These are phyloP conservation scores for Pelmatolapia mariae DNA, from an alignment of 2,113 vertebrate species.

Conservation along the genomic window DNA sequence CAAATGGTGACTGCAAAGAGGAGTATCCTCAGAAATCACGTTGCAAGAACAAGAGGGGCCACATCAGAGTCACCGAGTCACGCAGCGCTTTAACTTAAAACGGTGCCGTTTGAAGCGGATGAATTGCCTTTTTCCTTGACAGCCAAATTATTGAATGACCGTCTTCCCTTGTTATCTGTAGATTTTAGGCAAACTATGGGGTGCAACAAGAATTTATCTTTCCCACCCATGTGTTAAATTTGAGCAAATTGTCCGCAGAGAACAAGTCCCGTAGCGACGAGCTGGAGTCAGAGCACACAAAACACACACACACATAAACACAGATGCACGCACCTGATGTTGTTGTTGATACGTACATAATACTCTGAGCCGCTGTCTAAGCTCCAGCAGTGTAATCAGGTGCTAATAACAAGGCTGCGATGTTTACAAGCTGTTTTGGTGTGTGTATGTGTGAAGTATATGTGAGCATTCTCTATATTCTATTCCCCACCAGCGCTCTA, in stretches of 20 bases:
- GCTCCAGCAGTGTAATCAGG: conserved; percentile 56
- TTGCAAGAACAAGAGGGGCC: neutral
- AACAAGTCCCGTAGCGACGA: conserved; percentile 7
- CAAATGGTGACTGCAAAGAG: neutral
- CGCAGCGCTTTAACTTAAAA: neutral
- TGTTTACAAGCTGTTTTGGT: conserved; percentile 60
- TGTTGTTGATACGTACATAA: conserved; percentile 41
- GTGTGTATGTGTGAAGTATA: neutral
- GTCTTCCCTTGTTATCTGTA: neutral
- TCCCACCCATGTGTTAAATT: conserved; percentile 35
- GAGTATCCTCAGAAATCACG: neutral
- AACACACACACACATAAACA: neutral
- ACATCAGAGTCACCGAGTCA: neutral
- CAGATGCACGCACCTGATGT: neutral
- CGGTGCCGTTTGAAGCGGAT: neutral
- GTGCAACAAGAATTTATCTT: conserved; percentile 20
- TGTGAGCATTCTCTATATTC: neutral
- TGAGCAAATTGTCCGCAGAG: conserved; percentile 45
- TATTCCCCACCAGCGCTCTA: conserved; percentile 9
- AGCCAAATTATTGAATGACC: neutral
- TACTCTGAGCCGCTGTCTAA: conserved; percentile 24
- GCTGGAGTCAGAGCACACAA: neutral
- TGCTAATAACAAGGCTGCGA: conserved; percentile 59
- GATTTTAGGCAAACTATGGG: neutral
- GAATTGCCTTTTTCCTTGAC: neutral